Evolutionary conservation across 2,888 invertebrate species (phyloP), one percentile per base, ranked within the genome.

Genomic region (Drosophila gaucha): DNA sequence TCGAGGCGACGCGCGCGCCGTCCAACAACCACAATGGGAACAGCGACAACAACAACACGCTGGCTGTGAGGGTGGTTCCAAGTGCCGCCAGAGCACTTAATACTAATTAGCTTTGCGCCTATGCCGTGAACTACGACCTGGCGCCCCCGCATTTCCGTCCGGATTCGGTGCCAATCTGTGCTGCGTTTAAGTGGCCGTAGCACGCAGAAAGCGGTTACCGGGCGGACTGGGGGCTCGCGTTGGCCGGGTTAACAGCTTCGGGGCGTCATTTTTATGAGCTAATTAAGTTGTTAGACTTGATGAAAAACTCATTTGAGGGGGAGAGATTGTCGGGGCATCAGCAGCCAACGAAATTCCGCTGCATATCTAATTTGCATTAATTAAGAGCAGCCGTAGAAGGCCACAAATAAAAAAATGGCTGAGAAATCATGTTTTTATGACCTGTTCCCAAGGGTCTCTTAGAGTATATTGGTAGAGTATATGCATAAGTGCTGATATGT

Each of bases 101-200:
- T 85, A 88, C 84, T 85, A 85, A 85, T 85, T 85, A 88, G 84
- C 88, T 85, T 88, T 85, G 84, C 87, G 84, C 84, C 84, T 85
- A 85, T 78, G 71, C 67, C 74, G 78, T 87, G 83, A 86, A 88
- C 82, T 83, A 83, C 86, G 82, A 86, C 82, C 76, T 78, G 86
- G 50, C 62, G 51, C 33, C 54, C 67, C 50, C 38, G 46, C 70
- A 64, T 70, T 84, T 86, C 79, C 80, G 58, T 30, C 59, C 62
- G 72, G 79, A 78, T 55, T 70, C 60, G 54, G 49, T 52, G 67
- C 67, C 86, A 88, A 88, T 83, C 83, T 83, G 84, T 88, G 84
- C 75, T 62, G 86, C 86, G 80, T 71, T 88, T 86, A 84, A 84
- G 87, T 84, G 88, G 72, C 84, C 78, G 62, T 82, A 80, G 78